Evolutionary conservation across 2,888 invertebrate species (phyloP).

Genomic region (Polietes domitor): DNA sequence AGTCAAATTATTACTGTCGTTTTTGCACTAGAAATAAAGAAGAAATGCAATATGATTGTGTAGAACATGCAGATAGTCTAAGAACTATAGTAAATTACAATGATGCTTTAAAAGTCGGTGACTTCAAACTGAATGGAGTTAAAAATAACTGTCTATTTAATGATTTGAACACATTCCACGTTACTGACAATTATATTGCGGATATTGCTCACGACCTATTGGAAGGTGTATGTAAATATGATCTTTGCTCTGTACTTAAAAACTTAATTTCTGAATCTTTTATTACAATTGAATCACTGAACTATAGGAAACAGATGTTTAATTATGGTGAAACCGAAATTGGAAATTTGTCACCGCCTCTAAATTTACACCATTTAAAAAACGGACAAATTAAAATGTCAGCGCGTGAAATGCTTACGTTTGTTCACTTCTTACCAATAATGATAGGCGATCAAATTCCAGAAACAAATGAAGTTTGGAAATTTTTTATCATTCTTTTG

Average conservation of each 20-base stretch:
- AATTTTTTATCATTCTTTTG: slow-evolving; percentile 23
- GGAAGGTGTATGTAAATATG: slow-evolving; percentile 63
- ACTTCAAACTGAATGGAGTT: slow-evolving; percentile 45
- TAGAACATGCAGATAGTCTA: slow-evolving; percentile 34
- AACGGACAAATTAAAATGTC: slow-evolving; percentile 48
- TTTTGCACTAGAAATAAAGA: slow-evolving; percentile 46
- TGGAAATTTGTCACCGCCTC: slow-evolving; percentile 51
- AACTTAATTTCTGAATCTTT: slow-evolving; percentile 44
- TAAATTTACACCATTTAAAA: slow-evolving; percentile 29
- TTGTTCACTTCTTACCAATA: slow-evolving; percentile 51
- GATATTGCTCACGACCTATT: slow-evolving; percentile 63
- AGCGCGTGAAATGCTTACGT: slow-evolving; percentile 52
- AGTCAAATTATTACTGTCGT: slow-evolving; percentile 56
- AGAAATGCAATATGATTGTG: slow-evolving; percentile 42
- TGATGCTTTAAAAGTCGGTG: slow-evolving; percentile 26
- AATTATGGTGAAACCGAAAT: slow-evolving; percentile 53
- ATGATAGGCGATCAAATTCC: slow-evolving; percentile 44
- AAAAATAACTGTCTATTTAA: slow-evolving; percentile 49
- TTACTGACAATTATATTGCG: slow-evolving; percentile 54
- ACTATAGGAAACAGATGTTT: slow-evolving; percentile 60
- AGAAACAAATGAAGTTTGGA: slow-evolving; percentile 31
- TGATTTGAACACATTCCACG: slow-evolving; percentile 53
- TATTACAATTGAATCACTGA: slow-evolving; percentile 57
- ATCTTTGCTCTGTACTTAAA: slow-evolving; percentile 52
- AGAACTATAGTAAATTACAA: slow-evolving; percentile 38